Evolutionary conservation across 2,797 vertebrate genomes (phyloP).

Genomic region (Prionace glauca): DNA sequence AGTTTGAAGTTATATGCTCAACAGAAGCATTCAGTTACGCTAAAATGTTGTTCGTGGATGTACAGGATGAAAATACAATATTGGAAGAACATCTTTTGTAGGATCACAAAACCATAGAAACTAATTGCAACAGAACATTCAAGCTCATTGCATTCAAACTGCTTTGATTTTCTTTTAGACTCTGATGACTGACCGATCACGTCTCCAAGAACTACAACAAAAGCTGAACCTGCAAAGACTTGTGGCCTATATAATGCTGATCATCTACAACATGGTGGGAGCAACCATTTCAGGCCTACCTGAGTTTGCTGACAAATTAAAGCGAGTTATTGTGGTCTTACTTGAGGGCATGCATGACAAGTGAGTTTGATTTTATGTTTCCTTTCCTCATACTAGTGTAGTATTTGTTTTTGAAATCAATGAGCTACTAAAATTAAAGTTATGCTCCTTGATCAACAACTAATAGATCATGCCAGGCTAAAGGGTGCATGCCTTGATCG

Average conservation of each 20-base stretch:
- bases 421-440: neutral
- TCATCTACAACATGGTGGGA: slow-evolving; percentile 74
- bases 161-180: slow-evolving; percentile 60
- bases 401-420: neutral
- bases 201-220: slow-evolving; percentile 72
- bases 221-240: slow-evolving; percentile 70
- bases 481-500: neutral
- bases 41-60: neutral
- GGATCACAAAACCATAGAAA: neutral
- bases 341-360: slow-evolving; percentile 77
- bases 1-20: neutral
- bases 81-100: neutral
- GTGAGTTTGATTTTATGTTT: slow-evolving; percentile 57
- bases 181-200: slow-evolving; percentile 72
- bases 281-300: slow-evolving; percentile 65
- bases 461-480: neutral
- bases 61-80: neutral
- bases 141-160: neutral
- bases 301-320: slow-evolving; percentile 67
- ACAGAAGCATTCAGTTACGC: neutral
- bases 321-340: slow-evolving; percentile 72
- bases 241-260: slow-evolving; percentile 75
- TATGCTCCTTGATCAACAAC: neutral
- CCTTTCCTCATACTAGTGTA: neutral
- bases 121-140: neutral